These are phyloP conservation scores for Amblyopsis rosae DNA, from an alignment of 2,113 vertebrate genomes.

Conservation along the genomic window DNA sequence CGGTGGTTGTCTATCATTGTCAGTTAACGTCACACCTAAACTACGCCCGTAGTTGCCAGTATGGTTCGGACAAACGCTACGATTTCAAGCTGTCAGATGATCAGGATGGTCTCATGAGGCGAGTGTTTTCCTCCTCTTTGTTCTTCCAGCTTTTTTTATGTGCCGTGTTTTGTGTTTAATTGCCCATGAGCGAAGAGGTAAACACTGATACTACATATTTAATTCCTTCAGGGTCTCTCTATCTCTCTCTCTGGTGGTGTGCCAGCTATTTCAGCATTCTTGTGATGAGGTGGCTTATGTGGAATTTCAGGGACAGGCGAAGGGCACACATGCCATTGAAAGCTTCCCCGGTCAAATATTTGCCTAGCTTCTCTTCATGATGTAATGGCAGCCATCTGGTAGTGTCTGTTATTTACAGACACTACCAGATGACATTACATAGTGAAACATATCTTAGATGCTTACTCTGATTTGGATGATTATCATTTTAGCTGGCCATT, in stretches of 20 bases:
- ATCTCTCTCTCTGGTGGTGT: constrained; percentile 26
- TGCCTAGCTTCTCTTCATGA: constrained; percentile 26
- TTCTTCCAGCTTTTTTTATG: constrained; percentile 13
- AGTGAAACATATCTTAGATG: too few relatives aligned
- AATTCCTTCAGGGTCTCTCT: not conserved
- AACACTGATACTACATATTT: not conserved
- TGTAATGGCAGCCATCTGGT: constrained; percentile 16
- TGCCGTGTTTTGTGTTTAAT: not conserved
- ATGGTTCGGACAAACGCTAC: too few relatives aligned
- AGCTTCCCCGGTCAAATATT: constrained; percentile 47
- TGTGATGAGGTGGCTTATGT: constrained; percentile 37
- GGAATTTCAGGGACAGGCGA: constrained; percentile 49
- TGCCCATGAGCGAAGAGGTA: not conserved
- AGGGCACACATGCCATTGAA: constrained; percentile 34
- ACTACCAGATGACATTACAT: too few relatives aligned
- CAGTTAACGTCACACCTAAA: too few relatives aligned
- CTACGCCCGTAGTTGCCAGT: too few relatives aligned
- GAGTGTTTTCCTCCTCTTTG: too few relatives aligned
- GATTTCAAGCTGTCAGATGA: too few relatives aligned
- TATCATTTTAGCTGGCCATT: too few relatives aligned
- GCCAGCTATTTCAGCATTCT: constrained; percentile 37
- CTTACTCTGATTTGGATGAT: too few relatives aligned
- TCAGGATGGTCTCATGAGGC: too few relatives aligned
- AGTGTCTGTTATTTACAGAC: constrained; percentile 35
- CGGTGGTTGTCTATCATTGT: too few relatives aligned